phyloP scores from a whole-genome alignment of 2,888 invertebrate species.

The Heteromyza rotundicornis region DNA sequence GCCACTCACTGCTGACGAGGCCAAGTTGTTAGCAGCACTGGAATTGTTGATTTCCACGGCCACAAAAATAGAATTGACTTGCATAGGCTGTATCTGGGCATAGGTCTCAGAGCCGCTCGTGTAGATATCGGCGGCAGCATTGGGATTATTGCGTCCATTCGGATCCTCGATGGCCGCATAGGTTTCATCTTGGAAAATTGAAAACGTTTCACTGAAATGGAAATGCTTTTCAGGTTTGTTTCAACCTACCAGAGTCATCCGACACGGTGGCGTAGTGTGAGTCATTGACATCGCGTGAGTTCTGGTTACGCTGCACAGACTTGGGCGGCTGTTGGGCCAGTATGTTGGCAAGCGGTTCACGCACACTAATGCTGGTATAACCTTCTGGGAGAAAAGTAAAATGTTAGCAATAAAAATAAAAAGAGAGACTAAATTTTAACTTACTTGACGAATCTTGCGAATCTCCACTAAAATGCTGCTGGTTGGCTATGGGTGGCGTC shows the following conservation, averaged over 20 bases:
- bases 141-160: slow-evolving; percentile 52
- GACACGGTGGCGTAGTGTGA: slow-evolving; percentile 90
- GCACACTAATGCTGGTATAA: slow-evolving; percentile 89
- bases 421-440: slow-evolving; percentile 37
- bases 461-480: slow-evolving; percentile 84
- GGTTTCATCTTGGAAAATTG: slow-evolving; percentile 82
- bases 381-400: slow-evolving; percentile 69
- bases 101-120: slow-evolving; percentile 85
- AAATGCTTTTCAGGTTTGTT: no score
- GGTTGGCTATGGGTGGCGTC: slow-evolving; percentile 76
- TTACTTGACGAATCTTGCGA: slow-evolving; percentile 87
- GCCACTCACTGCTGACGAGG: slow-evolving; percentile 4
- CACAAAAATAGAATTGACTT: slow-evolving; percentile 59
- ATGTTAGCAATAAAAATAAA: slow-evolving; percentile 23
- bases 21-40: slow-evolving; percentile 26
- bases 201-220: no score
- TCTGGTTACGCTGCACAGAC: slow-evolving; percentile 60
- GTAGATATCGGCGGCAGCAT: slow-evolving; percentile 68
- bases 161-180: slow-evolving; percentile 90
- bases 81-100: slow-evolving; percentile 77
- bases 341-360: slow-evolving; percentile 84
- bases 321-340: slow-evolving; percentile 64
- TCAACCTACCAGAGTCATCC: slow-evolving; percentile 79
- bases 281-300: slow-evolving; percentile 64
- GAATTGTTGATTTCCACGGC: slow-evolving; percentile 60